Conservation (phyloP, 2,113 vertebrate genomes). For the Myrmecophaga tridactyla region DNA sequence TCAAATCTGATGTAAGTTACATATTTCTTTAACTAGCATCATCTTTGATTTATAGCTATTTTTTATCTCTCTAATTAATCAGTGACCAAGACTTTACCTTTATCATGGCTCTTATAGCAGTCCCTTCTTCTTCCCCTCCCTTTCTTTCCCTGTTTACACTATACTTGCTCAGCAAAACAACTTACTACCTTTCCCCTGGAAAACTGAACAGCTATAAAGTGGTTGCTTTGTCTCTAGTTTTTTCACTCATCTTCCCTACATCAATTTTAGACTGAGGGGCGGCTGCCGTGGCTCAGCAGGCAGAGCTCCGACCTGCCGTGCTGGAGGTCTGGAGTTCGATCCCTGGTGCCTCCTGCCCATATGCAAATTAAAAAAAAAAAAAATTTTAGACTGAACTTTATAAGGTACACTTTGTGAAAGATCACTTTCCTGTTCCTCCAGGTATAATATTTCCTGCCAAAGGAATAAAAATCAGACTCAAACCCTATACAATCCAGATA, state of each 20-base stretch:
- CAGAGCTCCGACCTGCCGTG: too few species aligned
- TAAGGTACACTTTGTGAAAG: neutral
- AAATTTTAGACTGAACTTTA: neutral
- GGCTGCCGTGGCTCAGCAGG: too few species aligned
- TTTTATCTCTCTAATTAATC: neutral
- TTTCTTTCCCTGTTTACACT: neutral
- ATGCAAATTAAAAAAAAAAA: too few species aligned
- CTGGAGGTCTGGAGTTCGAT: too few species aligned
- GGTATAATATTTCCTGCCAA: constrained; percentile 1
- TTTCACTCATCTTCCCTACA: neutral
- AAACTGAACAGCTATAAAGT: neutral
- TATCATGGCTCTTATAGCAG: neutral
- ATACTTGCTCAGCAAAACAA: neutral
- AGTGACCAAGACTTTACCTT: neutral
- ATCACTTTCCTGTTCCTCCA: neutral
- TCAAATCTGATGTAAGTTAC: constrained; percentile 20
- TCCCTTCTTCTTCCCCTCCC: neutral
- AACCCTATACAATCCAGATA: neutral
- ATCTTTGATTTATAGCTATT: constrained; percentile 9
- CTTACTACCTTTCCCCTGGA: neutral
- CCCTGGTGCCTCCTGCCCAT: too few species aligned
- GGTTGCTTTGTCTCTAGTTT: neutral
- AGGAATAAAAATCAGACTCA: neutral
- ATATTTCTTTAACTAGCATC: neutral
- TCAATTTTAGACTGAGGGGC: neutral